These are phyloP conservation scores for Griposia aprilina DNA, from an alignment of 2,888 invertebrate genomes.

Conservation along the genomic window DNA sequence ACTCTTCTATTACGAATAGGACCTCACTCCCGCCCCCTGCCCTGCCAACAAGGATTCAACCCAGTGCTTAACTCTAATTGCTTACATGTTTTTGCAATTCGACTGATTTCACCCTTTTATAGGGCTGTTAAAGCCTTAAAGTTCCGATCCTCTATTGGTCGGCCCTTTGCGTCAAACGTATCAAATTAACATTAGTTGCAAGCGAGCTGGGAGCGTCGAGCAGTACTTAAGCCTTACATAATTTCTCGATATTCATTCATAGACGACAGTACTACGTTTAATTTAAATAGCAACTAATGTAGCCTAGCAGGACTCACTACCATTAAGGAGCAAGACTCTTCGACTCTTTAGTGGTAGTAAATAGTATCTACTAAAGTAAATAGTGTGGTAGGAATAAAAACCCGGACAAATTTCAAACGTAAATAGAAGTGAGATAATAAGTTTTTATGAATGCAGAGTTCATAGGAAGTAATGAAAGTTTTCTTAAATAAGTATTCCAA, in stretches of 20 bases:
- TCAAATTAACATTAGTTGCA: constrained; percentile 13
- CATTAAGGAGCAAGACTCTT: constrained; percentile 22
- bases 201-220: background rate
- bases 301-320: background rate
- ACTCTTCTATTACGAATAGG: constrained; percentile 80
- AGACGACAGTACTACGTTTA: background rate
- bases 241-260: constrained; percentile 43
- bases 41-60: constrained; percentile 80
- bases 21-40: constrained; percentile 77
- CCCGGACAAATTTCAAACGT: background rate
- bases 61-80: constrained; percentile 82
- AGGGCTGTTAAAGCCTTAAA: constrained; percentile 69
- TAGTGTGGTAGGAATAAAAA: constrained; percentile 25
- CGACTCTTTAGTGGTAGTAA: constrained; percentile 13
- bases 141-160: constrained; percentile 26
- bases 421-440: background rate
- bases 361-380: background rate
- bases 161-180: background rate
- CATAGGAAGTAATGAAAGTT: background rate
- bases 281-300: constrained; percentile 20
- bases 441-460: constrained; percentile 11
- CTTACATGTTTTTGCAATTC: constrained; percentile 81
- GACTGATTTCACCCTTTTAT: constrained; percentile 78
- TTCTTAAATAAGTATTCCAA: background rate
- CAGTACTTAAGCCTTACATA: constrained; percentile 14